Evolutionary conservation across 2,888 invertebrate genomes (phyloP), one percentile per base, ranked within the genome.

Genomic region (Pandemis corylana): DNA sequence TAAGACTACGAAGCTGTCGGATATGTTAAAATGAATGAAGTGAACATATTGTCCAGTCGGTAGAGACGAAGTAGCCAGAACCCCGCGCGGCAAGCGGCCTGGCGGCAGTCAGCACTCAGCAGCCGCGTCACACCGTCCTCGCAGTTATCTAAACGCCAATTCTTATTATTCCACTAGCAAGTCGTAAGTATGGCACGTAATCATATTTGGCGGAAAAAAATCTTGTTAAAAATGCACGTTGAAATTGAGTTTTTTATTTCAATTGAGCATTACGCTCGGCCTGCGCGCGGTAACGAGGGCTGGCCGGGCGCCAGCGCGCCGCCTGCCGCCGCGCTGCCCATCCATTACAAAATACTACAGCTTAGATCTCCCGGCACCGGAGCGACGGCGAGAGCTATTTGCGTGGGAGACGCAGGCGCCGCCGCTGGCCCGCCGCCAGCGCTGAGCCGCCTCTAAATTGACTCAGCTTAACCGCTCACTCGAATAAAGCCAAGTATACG

Each of bases 371-470:
- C 15, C n/a, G 49, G 13, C 13, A 56, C 7, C 53, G 53, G 4
- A 20, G 59, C 59, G 10, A 5, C 28, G 59, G 59, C 59, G 28
- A n/a, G 53, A 59, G 56, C 51, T 51, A 7, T 7, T n/a, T n/a
- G 51, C 15, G 2, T 7, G 53, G 2, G 15, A 7, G 53, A 15
- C 15, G 15, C 81, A 81, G 80, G 80, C 80, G 62, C 20, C n/a
- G 7, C 56, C 56, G 80, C 80, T 81, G 81, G 76, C 56, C 76
- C 42, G 63, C 69, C 79, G 77, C 79, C 79, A 77, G 72, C 71
- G 41, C 62, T 46, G 15, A 46, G 77, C 78, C 80, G 80, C 77
- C 80, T 12, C 72, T 79, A 79, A 79, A 65, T 65, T 20, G 20
- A 56, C 15, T 15, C 64, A 41, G 44, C 46, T 64, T 64, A 64